Evolutionary conservation across 2,797 vertebrate genomes (phyloP).

Genomic region (Micropoecilia bifurca): DNA sequence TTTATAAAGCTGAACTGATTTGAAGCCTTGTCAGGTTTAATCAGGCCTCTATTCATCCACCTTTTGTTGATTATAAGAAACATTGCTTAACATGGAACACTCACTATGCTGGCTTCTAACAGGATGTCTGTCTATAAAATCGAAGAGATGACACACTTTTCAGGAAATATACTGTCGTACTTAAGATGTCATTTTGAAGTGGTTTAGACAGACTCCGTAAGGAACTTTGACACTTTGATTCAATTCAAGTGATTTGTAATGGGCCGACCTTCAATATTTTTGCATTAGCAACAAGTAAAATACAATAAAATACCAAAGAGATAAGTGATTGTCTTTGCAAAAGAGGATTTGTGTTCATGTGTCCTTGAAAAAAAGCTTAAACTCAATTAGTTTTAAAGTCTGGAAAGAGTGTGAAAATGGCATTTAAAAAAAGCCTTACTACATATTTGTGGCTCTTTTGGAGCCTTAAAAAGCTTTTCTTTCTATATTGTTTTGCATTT

Average conservation of each 20-base stretch:
- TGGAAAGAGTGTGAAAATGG: neutral
- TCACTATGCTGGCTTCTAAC: conserved; percentile 48
- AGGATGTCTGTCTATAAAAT: conserved; percentile 59
- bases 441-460: neutral
- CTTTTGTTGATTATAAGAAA: conserved; percentile 69
- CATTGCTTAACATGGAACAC: conserved; percentile 61
- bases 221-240: conserved; percentile 14
- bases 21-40: conserved; percentile 79
- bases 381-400: neutral
- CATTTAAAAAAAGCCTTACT: neutral
- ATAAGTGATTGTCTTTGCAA: neutral
- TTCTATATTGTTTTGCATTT: neutral
- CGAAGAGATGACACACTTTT: conserved; percentile 48
- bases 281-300: neutral
- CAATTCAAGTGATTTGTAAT: conserved; percentile 3
- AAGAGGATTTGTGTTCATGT: neutral
- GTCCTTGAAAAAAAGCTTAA: neutral
- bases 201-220: conserved; percentile 26
- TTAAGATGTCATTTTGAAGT: conserved; percentile 34
- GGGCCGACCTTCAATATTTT: neutral
- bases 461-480: neutral
- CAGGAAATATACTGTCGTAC: conserved; percentile 42
- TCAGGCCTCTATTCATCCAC: conserved; percentile 61
- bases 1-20: conserved; percentile 70
- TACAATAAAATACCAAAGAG: neutral